Evolutionary conservation across 2,888 invertebrate genomes (phyloP), one percentile per base, ranked within the genome.

Genomic region (Sclerodermus sp.): DNA sequence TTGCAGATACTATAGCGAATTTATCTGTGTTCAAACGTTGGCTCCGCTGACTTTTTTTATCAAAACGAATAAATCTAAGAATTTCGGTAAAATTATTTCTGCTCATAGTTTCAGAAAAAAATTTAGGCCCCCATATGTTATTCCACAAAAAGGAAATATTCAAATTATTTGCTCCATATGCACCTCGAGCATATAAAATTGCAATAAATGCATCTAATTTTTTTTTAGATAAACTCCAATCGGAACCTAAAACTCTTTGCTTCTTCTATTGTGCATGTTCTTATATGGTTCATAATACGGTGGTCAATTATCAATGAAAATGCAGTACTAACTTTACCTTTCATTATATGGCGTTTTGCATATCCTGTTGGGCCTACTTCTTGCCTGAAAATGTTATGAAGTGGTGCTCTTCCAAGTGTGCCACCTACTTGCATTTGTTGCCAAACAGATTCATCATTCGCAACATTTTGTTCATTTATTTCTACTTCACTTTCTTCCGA

Each of bases 41-140:
- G 12, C 23, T 39, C 14, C 49, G 45, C 30, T 34, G 8, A 9
- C 1, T 45, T 48, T 47, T 46, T 36, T 52, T 48, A 29, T 52
- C 49, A 32, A 55, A 55, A 15, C 46, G 37, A 10, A 55, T n/a
- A 37, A 37, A 49, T 42, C 31, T 31, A 31, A 51, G 40, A 57
- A 64, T 63, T 42, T 62, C 58, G 34, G 42, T 53, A 51, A 63
- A 67, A 31, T 44, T 45, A 42, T 55, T 53, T 34, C 62, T 53
- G 47, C 51, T 47, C 55, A 62, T 66, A 13, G 50, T 54, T 38
- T 56, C 37, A 36, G 55, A 50, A 39, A 59, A 57, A 55, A 66
- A 64, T 23, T 45, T 16, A 34, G 61, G 59, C n/a, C 66, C 59
- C 58, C 56, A 66, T 36, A 60, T 62, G 16, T 55, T 51, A 17